Evolutionary conservation across 2,888 invertebrate species (phyloP).

Genomic region (Sycophila texana): DNA sequence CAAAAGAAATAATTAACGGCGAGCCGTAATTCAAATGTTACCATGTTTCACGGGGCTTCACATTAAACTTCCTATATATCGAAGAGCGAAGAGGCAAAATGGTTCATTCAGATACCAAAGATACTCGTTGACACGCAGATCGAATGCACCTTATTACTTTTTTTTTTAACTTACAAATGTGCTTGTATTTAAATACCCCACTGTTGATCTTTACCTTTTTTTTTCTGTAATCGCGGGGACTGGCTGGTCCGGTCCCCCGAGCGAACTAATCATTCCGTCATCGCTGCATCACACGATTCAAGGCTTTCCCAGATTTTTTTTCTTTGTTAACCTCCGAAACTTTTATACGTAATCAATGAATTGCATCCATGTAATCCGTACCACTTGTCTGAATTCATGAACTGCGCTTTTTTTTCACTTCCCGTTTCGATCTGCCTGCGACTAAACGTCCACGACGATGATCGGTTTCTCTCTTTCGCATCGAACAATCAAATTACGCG

Average conservation of each 20-base stretch:
- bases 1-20: slow-evolving; percentile 7
- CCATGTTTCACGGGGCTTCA: slow-evolving; percentile 41
- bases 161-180: slow-evolving; percentile 2
- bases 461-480: slow-evolving; percentile 43
- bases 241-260: slow-evolving; percentile 67
- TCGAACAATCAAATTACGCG: slow-evolving; percentile 52
- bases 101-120: slow-evolving; percentile 55
- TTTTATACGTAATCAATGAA: too few relatives aligned
- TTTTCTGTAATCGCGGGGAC: slow-evolving; percentile 52
- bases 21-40: slow-evolving; percentile 35
- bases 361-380: too few relatives aligned
- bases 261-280: slow-evolving; percentile 55
- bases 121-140: slow-evolving; percentile 55
- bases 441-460: slow-evolving; percentile 29
- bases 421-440: slow-evolving; percentile 52
- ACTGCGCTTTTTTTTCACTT: slow-evolving; percentile 18
- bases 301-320: background rate
- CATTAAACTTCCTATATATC: slow-evolving; percentile 13
- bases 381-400: background rate
- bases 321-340: slow-evolving; percentile 33
- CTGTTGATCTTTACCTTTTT: slow-evolving; percentile 3
- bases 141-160: slow-evolving; percentile 48
- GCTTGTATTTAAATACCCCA: slow-evolving; percentile 16
- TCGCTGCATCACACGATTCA: slow-evolving; percentile 38
- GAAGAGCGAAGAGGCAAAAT: slow-evolving; percentile 43